These are phyloP conservation scores for Muscicapa adusta DNA, from an alignment of 2,113 vertebrate species.

Conservation along the genomic window DNA sequence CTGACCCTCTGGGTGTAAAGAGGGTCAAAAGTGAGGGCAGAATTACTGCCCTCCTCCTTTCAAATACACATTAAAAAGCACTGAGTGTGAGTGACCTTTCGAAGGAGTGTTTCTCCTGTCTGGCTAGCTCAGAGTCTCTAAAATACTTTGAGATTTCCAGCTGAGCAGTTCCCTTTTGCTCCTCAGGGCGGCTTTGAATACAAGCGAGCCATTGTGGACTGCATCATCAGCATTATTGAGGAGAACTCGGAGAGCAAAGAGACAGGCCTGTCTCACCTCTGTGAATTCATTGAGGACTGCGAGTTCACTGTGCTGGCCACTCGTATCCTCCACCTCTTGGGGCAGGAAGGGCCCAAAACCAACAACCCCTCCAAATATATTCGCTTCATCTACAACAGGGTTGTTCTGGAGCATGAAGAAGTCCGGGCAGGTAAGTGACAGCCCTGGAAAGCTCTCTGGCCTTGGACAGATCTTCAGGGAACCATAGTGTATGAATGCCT, in stretches of 20 bases:
- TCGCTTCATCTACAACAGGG: conserved; percentile 83
- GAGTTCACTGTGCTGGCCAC: conserved; percentile 83
- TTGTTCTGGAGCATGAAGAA: conserved; percentile 81
- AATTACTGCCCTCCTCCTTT: neutral
- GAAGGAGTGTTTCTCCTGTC: neutral
- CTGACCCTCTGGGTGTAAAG: neutral
- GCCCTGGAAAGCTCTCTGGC: neutral
- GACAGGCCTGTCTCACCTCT: conserved; percentile 79
- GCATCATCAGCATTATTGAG: conserved; percentile 83
- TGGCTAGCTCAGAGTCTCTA: neutral
- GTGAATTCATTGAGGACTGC: conserved; percentile 81
- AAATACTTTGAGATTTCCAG: neutral
- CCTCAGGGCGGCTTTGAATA: conserved; percentile 81
- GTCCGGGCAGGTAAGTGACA: conserved; percentile 76
- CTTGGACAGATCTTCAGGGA: neutral
- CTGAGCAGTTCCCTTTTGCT: neutral
- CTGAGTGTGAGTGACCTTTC: neutral
- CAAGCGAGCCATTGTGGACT: conserved; percentile 81
- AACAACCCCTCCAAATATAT: conserved; percentile 83
- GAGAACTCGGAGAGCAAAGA: conserved; percentile 83
- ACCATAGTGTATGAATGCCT: neutral
- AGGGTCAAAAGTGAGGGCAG: neutral
- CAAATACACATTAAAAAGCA: neutral
- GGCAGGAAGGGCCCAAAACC: conserved; percentile 81
- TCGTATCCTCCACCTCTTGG: conserved; percentile 79